Evolutionary conservation across 2,113 vertebrate genomes (phyloP).

Genomic region (Ptychochromis oligacanthus): DNA sequence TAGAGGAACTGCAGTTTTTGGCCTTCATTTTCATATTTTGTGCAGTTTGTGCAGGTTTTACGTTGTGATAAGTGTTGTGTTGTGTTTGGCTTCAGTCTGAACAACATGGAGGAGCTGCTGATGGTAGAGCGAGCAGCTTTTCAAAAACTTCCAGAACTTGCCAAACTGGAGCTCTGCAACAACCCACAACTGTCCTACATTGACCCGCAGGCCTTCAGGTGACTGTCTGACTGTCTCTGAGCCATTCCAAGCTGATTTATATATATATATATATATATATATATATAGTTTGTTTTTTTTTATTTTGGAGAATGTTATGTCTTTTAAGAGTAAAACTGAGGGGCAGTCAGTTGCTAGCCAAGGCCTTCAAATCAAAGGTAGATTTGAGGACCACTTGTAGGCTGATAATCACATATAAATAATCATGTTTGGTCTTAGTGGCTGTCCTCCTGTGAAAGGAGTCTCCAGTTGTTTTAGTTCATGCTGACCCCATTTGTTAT

Average conservation of each 20-base stretch:
- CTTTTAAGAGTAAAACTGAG: neutral
- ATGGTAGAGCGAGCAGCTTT: slow-evolving; percentile 80
- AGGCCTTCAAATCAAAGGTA: neutral
- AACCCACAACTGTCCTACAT: slow-evolving; percentile 81
- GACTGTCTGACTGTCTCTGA: neutral
- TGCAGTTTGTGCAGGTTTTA: neutral
- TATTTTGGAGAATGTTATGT: neutral
- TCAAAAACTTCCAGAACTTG: slow-evolving; percentile 81
- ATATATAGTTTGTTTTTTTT: too few relatives aligned
- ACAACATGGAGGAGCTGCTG: slow-evolving; percentile 83
- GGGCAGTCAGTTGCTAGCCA: neutral
- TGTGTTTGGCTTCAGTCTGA: slow-evolving; percentile 71
- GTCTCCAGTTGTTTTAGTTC: neutral
- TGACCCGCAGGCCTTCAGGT: slow-evolving; percentile 77
- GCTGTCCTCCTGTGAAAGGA: neutral
- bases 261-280: too few relatives aligned
- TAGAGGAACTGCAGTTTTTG: neutral
- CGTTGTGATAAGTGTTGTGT: neutral
- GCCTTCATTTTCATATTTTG: neutral
- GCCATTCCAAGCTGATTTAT: neutral
- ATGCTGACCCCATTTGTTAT: neutral
- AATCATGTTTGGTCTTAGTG: neutral
- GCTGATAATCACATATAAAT: neutral
- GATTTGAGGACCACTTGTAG: neutral
- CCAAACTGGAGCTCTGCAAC: slow-evolving; percentile 82